A percentile compares a stretch with the other conserved stretches of the same genome.
Evolutionary conservation across 2,888 invertebrate genomes (phyloP).

Genomic region (Xylocampa areola): DNA sequence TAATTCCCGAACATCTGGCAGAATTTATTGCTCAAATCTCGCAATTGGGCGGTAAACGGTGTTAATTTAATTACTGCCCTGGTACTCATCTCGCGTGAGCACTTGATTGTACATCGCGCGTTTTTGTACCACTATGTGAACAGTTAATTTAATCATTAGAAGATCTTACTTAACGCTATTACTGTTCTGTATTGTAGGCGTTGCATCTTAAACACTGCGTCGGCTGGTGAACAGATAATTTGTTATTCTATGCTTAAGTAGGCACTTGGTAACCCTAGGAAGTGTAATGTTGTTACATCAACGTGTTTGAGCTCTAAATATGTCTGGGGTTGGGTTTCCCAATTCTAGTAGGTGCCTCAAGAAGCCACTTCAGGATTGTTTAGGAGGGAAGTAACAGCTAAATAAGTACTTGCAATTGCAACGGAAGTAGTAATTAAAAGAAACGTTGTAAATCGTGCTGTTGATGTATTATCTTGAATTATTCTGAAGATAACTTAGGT

Average conservation of each 20-base stretch:
- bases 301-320: conserved; percentile 11
- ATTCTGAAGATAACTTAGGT: conserved; percentile 2
- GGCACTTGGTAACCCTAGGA: conserved; percentile 15
- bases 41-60: conserved; percentile 82
- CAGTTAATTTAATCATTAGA: conserved; percentile 67
- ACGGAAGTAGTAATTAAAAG: conserved; percentile 10
- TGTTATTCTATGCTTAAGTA: conserved; percentile 26
- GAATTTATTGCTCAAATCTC: conserved; percentile 83
- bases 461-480: conserved; percentile 26
- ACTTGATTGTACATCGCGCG: conserved; percentile 62
- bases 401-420: conserved; percentile 5
- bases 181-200: conserved; percentile 47
- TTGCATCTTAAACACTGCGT: conserved; percentile 42
- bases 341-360: not conserved
- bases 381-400: not conserved
- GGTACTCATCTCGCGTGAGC: conserved; percentile 64
- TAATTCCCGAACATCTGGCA: conserved; percentile 69
- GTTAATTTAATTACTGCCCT: conserved; percentile 83
- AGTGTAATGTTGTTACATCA: conserved; percentile 15
- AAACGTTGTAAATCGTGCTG: conserved; percentile 28
- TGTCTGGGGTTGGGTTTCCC: not conserved
- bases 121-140: conserved; percentile 44
- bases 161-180: conserved; percentile 57
- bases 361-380: not conserved
- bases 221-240: conserved; percentile 16